Base-by-base conservation (phyloP, 2,888 invertebrate species). In the Brenthis hecate region DNA sequence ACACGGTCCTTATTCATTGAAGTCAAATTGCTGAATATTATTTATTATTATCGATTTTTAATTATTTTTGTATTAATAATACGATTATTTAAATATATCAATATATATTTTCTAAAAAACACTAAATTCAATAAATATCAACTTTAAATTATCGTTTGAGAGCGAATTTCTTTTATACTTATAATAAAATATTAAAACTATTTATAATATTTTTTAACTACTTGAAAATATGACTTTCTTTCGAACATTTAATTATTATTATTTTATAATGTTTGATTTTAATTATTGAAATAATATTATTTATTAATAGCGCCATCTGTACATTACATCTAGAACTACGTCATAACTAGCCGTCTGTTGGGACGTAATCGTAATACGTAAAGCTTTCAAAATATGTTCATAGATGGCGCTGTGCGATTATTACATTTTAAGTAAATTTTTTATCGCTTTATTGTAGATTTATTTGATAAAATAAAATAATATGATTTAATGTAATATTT, bases 1-100 rank as follows among this genome's bases (percentile, higher is more conserved):
- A 94, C 94, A 94, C 94, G 94, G 94, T 93, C 93, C 72, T 68
- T 81, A 23, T 0, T 0, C 0, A 0, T 0, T 0, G 0, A 0
- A 0, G 0, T 0, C 36, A 75, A 87, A 87, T 78, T 82, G 70
- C 13, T 0, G 0, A 3, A 68, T 0, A 66, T 0, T 71, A 65
- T 68, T 13, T 50, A 75, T 74, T 77, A 81, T 81, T 72, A 85
- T 86, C 81, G 86, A 83, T 82, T 78, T 68, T 68, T 63, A 13
- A 3, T 4, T 6, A 6, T 55, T n/a, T 32, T 8, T 0, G 1
- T 13, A 36, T 56, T 50, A n/a, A 13, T 3, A 32, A 13, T 2
- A 53, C 23, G 14, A 53, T 32, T 14, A 54, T 28, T 8, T 8
- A 28, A 43, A 43, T 19, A 0, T 11, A 50, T 5, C 6, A 0